phyloP scores from a whole-genome alignment of 2,797 vertebrate species.

The Carduelis carduelis region DNA sequence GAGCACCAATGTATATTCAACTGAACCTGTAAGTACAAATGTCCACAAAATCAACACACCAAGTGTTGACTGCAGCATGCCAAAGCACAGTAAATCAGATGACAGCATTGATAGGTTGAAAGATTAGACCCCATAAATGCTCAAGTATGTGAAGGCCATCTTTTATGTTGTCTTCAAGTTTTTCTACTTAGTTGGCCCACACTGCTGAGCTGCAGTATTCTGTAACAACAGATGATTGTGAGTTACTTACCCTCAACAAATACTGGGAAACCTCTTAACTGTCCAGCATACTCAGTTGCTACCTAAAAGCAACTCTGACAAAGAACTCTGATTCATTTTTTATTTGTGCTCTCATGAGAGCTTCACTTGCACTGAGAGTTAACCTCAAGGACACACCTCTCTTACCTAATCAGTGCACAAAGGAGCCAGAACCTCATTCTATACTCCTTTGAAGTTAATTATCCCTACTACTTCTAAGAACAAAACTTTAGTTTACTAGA shows the following conservation, averaged over 20 bases:
- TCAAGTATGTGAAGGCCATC: rapidly evolving
- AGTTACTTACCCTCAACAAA: background rate
- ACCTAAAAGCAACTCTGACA: background rate
- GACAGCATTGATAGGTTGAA: background rate
- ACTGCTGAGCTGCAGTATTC: background rate
- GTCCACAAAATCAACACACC: background rate
- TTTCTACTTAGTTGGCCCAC: background rate
- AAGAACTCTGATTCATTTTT: background rate
- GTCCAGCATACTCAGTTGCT: background rate
- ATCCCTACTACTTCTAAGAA: background rate
- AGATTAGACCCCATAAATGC: background rate
- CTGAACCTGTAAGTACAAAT: background rate
- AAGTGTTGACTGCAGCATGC: background rate
- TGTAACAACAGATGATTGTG: background rate
- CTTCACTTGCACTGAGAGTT: background rate
- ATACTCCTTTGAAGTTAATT: background rate
- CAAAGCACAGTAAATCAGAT: background rate
- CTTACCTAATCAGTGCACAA: background rate
- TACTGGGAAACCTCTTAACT: background rate
- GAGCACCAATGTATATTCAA: rapidly evolving
- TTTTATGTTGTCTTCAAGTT: background rate
- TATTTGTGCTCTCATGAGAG: rapidly evolving
- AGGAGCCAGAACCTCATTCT: background rate
- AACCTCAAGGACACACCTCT: background rate
- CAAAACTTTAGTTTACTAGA: background rate